Percentiles rank a stretch among this genome's conserved stretches.
These are phyloP conservation scores for Kryptolebias ocellatus DNA, from an alignment of 2,797 vertebrate species.

Conservation along the genomic window DNA sequence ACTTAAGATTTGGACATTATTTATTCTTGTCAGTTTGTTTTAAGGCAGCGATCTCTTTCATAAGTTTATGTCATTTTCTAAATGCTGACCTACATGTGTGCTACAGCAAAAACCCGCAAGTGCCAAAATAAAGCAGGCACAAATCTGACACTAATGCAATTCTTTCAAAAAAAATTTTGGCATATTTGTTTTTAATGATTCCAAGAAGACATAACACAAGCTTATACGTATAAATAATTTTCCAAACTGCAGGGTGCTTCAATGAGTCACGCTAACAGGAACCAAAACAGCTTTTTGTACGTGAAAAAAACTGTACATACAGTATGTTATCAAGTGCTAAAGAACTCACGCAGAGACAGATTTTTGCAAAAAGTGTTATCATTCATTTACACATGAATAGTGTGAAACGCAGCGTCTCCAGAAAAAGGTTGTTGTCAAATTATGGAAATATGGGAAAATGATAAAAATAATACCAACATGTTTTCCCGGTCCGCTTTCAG, in stretches of 20 bases:
- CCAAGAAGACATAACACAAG: slow-evolving; percentile 16
- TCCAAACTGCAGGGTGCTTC: slow-evolving; percentile 21
- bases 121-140: too few species aligned
- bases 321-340: slow-evolving; percentile 34
- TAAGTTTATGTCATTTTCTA: too few species aligned
- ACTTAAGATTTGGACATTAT: too few species aligned
- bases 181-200: slow-evolving; percentile 6
- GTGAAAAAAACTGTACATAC: slow-evolving; percentile 1
- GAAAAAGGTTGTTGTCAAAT: slow-evolving; percentile 29
- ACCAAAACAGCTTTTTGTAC: slow-evolving; percentile 10
- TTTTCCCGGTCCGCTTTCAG: slow-evolving; percentile 30
- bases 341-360: slow-evolving; percentile 42
- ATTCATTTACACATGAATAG: slow-evolving; percentile 46
- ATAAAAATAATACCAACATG: slow-evolving; percentile 33
- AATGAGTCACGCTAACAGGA: slow-evolving; percentile 14
- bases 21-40: too few species aligned
- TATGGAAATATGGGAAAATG: slow-evolving; percentile 21
- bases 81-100: too few species aligned
- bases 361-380: slow-evolving; percentile 47
- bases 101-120: too few species aligned
- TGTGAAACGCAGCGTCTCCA: slow-evolving; percentile 41
- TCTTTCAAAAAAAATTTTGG: too few species aligned
- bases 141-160: too few species aligned
- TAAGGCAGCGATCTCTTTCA: too few species aligned
- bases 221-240: background rate